phyloP scores from a whole-genome alignment of 2,797 vertebrate genomes.

The Pampus argenteus region DNA sequence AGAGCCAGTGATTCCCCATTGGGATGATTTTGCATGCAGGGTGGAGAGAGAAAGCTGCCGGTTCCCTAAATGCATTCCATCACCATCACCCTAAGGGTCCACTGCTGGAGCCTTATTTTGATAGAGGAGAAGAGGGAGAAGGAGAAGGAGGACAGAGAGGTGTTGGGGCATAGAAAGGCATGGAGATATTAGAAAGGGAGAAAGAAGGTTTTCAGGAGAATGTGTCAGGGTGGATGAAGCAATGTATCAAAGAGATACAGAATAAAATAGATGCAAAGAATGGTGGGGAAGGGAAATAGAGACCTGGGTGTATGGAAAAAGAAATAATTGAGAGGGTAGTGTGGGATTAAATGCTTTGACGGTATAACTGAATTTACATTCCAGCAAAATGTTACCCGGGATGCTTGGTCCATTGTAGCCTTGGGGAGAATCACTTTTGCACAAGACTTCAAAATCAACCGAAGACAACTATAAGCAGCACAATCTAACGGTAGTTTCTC shows the following conservation, averaged over 20 bases:
- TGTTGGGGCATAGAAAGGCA: constrained; percentile 58
- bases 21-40: constrained; percentile 82
- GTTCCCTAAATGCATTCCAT: constrained; percentile 82
- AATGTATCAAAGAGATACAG: constrained; percentile 50
- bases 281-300: constrained; percentile 27
- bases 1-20: constrained; percentile 77
- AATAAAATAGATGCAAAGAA: constrained; percentile 51
- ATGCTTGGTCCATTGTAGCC: constrained; percentile 52
- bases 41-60: constrained; percentile 74
- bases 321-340: constrained; percentile 31
- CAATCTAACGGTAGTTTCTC: constrained; percentile 65
- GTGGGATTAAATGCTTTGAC: constrained; percentile 69
- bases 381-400: constrained; percentile 55
- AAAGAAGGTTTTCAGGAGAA: constrained; percentile 52
- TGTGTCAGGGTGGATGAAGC: constrained; percentile 52
- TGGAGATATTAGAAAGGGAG: constrained; percentile 47
- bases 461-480: constrained; percentile 52
- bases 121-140: constrained; percentile 50
- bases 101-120: constrained; percentile 74
- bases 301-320: constrained; percentile 39
- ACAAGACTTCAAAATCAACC: constrained; percentile 55
- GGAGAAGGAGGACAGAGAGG: constrained; percentile 51
- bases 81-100: constrained; percentile 80
- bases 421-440: constrained; percentile 35
- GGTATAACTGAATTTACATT: constrained; percentile 67